These are phyloP conservation scores for Dasypolia templi DNA, from an alignment of 2,888 invertebrate species.

Conservation along the genomic window DNA sequence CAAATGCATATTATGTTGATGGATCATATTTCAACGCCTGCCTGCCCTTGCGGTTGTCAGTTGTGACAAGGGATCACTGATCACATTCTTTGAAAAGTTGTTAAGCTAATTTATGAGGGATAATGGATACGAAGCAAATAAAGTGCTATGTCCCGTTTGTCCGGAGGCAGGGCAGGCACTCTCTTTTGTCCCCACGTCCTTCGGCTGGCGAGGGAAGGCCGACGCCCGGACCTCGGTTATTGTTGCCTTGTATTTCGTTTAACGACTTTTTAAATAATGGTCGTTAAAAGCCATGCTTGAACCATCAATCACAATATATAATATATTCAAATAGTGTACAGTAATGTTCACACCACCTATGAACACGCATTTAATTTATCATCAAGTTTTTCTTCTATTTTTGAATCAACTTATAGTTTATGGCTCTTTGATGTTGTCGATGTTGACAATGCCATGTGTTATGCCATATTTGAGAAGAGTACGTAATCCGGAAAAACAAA, in stretches of 20 bases:
- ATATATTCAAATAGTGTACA: conserved; percentile 18
- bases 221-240: conserved; percentile 72
- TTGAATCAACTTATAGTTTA: neutral
- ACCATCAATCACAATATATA: neutral
- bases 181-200: conserved; percentile 84
- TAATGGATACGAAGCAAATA: conserved; percentile 75
- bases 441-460: conserved; percentile 2
- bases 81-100: conserved; percentile 76
- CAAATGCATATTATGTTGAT: conserved; percentile 29
- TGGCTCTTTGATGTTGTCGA: neutral
- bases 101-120: conserved; percentile 81
- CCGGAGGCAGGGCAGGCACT: conserved; percentile 75
- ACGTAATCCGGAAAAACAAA: conserved; percentile 81
- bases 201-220: conserved; percentile 80
- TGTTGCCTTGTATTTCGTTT: conserved; percentile 67
- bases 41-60: conserved; percentile 65
- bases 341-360: conserved; percentile 11
- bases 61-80: conserved; percentile 76
- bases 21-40: conserved; percentile 34
- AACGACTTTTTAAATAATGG: conserved; percentile 68
- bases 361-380: neutral
- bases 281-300: conserved; percentile 47
- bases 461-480: conserved; percentile 22
- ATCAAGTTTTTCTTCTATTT: neutral
- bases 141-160: conserved; percentile 77